Percentiles rank a stretch among this genome's conserved stretches.
Conservation (phyloP, 2,113 vertebrate species). For the Hippocampus guttulatus region DNA sequence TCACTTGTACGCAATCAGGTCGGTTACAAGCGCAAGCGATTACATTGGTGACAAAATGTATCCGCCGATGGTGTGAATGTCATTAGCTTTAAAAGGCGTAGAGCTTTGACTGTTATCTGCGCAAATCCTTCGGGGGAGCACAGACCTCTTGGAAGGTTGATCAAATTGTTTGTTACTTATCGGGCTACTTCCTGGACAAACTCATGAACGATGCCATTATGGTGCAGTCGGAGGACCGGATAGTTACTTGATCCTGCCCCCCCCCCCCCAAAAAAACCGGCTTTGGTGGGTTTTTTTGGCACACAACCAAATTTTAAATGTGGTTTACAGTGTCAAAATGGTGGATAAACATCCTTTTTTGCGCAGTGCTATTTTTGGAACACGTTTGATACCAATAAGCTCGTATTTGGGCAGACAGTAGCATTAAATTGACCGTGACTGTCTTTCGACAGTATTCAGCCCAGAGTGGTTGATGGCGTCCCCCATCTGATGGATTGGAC, state of each 20-base stretch:
- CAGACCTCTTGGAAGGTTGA: no score
- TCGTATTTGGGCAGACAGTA: neutral
- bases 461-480: slow-evolving; percentile 39
- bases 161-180: no score
- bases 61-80: slow-evolving; percentile 73
- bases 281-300: neutral
- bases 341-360: neutral
- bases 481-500: slow-evolving; percentile 5
- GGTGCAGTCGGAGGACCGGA: no score
- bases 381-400: neutral
- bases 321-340: neutral
- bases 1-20: slow-evolving; percentile 45
- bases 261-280: no score
- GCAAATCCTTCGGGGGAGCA: no score
- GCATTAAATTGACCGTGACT: neutral
- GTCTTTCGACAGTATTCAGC: slow-evolving; percentile 21
- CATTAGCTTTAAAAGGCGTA: slow-evolving; percentile 11
- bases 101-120: neutral
- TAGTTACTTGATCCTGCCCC: no score
- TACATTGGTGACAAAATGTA: slow-evolving; percentile 77
- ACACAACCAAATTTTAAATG: neutral
- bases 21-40: slow-evolving; percentile 69
- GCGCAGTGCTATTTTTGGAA: neutral
- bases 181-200: no score
- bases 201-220: no score